phyloP scores from a whole-genome alignment of 2,797 vertebrate genomes.

The Leptoclinus maculatus region DNA sequence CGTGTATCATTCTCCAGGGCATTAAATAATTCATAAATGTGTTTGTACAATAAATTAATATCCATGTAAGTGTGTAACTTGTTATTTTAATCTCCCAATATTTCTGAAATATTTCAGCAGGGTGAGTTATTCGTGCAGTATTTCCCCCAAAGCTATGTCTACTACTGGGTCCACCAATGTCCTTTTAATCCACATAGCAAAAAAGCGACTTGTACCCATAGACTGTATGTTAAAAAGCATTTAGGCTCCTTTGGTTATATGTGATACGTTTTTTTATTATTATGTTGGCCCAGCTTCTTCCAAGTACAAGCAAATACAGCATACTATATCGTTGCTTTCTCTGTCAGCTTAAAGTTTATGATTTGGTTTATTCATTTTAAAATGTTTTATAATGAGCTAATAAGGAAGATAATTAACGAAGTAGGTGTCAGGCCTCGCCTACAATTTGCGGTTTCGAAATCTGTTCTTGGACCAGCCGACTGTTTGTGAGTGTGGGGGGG shows the following conservation, averaged over 20 bases:
- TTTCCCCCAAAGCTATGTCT: neutral
- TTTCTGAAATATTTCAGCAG: neutral
- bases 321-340: neutral
- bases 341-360: neutral
- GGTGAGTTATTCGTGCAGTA: neutral
- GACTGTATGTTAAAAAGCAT: neutral
- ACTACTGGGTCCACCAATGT: neutral
- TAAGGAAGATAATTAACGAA: neutral
- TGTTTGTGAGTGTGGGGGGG: conserved; percentile 37
- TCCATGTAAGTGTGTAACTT: neutral
- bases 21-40: neutral
- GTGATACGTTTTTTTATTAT: neutral
- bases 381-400: neutral
- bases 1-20: neutral
- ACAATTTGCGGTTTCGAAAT: neutral
- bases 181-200: neutral
- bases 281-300: neutral
- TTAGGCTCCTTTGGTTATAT: neutral
- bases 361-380: neutral
- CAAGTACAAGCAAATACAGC: neutral
- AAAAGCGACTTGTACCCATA: neutral
- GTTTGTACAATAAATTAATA: neutral
- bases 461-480: conserved; percentile 37
- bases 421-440: neutral
- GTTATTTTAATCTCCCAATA: neutral